These are phyloP conservation scores for Urocolius indicus DNA, from an alignment of 2,113 vertebrate species.

Conservation along the genomic window DNA sequence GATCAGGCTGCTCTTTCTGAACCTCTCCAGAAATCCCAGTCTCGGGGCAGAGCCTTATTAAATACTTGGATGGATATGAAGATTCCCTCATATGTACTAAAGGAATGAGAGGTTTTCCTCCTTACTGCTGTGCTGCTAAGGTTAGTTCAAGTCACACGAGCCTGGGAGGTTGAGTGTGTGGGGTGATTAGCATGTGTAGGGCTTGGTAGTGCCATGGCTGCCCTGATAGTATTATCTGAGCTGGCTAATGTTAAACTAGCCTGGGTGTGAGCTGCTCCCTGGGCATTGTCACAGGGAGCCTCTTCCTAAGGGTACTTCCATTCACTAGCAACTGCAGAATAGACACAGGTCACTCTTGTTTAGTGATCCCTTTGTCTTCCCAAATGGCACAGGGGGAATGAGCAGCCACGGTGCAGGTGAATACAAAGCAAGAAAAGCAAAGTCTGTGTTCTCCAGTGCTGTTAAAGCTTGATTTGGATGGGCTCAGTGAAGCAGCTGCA, in stretches of 20 bases:
- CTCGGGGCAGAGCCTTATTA: neutral
- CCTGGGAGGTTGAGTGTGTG: neutral
- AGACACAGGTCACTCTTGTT: neutral
- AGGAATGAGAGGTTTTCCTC: neutral
- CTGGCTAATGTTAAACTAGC: neutral
- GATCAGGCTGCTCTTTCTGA: neutral
- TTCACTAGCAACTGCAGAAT: neutral
- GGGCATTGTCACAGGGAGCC: fast-evolving
- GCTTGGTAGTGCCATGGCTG: neutral
- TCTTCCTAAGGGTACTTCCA: too few species aligned
- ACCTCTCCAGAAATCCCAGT: neutral
- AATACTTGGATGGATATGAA: neutral
- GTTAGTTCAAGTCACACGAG: neutral
- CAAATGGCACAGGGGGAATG: neutral
- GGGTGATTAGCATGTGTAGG: neutral
- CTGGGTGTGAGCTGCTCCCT: neutral
- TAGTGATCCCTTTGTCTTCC: neutral
- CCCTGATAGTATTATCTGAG: neutral
- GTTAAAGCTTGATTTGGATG: neutral
- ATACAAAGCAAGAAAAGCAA: neutral
- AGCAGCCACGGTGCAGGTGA: neutral
- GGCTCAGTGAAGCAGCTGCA: neutral
- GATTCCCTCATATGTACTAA: neutral
- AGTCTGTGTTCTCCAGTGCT: neutral
- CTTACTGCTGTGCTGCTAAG: neutral